phyloP scores from a whole-genome alignment of 2,113 vertebrate genomes.

The Entelurus aequoreus region DNA sequence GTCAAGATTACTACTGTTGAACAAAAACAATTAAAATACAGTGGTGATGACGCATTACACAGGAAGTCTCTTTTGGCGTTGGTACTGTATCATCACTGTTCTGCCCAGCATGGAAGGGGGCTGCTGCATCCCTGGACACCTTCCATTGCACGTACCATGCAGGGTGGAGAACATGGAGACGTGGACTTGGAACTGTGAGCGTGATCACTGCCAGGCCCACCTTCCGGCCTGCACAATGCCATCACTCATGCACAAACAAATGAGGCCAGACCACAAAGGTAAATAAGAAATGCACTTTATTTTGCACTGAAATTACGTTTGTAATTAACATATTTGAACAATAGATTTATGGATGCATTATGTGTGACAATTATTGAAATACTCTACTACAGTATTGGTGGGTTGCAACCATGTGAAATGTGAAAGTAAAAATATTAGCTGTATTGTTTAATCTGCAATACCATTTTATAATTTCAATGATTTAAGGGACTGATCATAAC shows the following conservation, averaged over 20 bases:
- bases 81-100: background rate
- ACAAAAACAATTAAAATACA: background rate
- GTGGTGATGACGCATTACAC: background rate
- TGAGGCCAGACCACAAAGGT: background rate
- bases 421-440: no score
- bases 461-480: no score
- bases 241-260: background rate
- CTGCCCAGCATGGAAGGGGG: background rate
- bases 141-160: background rate
- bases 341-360: background rate
- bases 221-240: slow-evolving; percentile 3
- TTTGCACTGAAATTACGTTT: slow-evolving; percentile 7
- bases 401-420: no score
- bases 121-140: background rate
- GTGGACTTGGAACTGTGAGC: background rate
- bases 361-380: no score
- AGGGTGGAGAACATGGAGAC: background rate
- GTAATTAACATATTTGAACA: background rate
- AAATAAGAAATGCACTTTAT: background rate
- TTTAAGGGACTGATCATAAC: no score
- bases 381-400: no score
- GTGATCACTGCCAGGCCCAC: background rate
- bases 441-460: no score
- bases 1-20: no score
- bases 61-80: no score